These are phyloP conservation scores for Sceloporus tristichus DNA, from an alignment of 2,113 vertebrate genomes.

Conservation along the genomic window DNA sequence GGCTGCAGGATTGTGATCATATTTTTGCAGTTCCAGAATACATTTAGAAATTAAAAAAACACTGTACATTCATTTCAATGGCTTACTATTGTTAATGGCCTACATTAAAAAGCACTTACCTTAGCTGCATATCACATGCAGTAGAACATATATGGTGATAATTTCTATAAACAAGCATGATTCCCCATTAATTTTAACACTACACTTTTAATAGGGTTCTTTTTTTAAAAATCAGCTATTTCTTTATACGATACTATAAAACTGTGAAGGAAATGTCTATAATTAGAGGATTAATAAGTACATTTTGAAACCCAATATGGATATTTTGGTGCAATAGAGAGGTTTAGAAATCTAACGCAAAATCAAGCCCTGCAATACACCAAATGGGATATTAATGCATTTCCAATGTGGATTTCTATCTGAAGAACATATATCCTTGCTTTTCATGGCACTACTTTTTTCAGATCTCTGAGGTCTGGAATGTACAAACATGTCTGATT, in stretches of 20 bases:
- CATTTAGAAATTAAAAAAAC: neutral
- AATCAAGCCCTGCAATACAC: neutral
- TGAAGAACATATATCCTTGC: neutral
- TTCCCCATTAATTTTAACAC: neutral
- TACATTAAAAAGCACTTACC: slow-evolving; percentile 18
- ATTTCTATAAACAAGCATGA: slow-evolving; percentile 3
- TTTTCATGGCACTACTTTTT: neutral
- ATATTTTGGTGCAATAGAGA: neutral
- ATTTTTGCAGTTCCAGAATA: neutral
- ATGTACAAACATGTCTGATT: neutral
- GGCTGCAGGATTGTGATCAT: neutral
- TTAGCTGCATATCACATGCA: neutral
- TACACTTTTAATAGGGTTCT: neutral
- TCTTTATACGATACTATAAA: slow-evolving; percentile 28
- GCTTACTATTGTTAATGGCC: slow-evolving; percentile 5
- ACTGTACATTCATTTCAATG: neutral
- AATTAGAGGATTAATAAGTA: neutral
- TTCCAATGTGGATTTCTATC: no score
- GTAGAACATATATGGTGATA: neutral
- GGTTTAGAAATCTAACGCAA: neutral
- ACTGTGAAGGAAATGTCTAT: neutral
- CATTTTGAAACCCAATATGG: no score
- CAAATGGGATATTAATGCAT: neutral
- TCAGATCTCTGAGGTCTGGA: neutral
- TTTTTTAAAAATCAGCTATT: slow-evolving; percentile 3